phyloP scores from a whole-genome alignment of 2,888 invertebrate genomes.

The Uropetala carovei region DNA sequence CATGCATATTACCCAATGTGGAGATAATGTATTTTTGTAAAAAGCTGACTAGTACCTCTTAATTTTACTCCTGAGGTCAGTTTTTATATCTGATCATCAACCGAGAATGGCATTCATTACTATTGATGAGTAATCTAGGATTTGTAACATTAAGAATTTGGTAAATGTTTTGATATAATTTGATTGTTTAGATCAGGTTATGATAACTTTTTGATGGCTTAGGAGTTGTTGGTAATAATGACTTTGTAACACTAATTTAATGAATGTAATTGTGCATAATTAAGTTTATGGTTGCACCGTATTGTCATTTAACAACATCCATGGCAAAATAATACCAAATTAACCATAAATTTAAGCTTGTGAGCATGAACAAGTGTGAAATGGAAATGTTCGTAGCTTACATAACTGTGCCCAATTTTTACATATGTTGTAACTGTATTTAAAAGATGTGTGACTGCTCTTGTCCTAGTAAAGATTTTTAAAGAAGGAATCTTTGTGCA shows the following conservation, averaged over 20 bases:
- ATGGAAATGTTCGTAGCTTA: conserved; percentile 60
- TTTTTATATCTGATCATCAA: conserved; percentile 62
- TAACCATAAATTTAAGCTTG: conserved; percentile 62
- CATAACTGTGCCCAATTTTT: conserved; percentile 62
- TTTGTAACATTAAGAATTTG: conserved; percentile 58
- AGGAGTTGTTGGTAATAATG: conserved; percentile 58
- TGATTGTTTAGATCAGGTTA: conserved; percentile 59
- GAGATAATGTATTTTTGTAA: conserved; percentile 64
- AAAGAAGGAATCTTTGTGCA: conserved; percentile 53
- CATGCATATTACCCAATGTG: conserved; percentile 58
- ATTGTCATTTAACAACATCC: conserved; percentile 57
- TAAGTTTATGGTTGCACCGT: conserved; percentile 55
- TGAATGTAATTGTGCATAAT: conserved; percentile 60
- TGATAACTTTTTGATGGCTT: conserved; percentile 64
- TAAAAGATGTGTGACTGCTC: conserved; percentile 64
- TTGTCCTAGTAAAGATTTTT: conserved; percentile 63
- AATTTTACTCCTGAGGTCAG: conserved; percentile 62
- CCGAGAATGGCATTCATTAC: conserved; percentile 56
- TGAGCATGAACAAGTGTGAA: conserved; percentile 64
- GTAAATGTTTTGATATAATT: conserved; percentile 63
- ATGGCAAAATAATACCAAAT: conserved; percentile 56
- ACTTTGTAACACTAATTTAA: conserved; percentile 63
- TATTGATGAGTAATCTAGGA: conserved; percentile 51
- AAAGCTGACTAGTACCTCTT: conserved; percentile 63
- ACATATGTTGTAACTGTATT: conserved; percentile 63